These are phyloP conservation scores for Erithacus rubecula DNA, from an alignment of 2,797 vertebrate species.

Conservation along the genomic window DNA sequence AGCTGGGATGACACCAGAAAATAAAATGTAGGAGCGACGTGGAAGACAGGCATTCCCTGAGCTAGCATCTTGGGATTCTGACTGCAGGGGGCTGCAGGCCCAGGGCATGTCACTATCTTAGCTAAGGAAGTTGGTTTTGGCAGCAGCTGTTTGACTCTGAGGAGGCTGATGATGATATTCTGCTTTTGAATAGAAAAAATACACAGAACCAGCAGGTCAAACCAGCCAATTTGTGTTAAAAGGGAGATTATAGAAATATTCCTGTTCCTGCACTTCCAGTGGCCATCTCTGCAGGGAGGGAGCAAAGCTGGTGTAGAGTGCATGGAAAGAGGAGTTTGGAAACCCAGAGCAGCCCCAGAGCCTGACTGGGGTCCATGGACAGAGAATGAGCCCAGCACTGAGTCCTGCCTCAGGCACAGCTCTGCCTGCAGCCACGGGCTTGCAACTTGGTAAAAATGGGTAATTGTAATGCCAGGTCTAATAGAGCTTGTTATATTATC, in stretches of 20 bases:
- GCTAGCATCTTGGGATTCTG: neutral
- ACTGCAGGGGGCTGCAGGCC: neutral
- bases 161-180: neutral
- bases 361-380: neutral
- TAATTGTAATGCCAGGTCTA: neutral
- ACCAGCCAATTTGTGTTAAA: neutral
- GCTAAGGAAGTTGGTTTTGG: neutral
- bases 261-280: neutral
- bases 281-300: neutral
- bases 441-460: neutral
- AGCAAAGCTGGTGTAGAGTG: neutral
- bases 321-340: neutral
- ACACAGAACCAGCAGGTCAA: neutral
- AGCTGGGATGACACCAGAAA: neutral
- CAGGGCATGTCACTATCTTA: rapidly evolving
- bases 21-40: neutral
- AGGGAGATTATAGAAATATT: neutral
- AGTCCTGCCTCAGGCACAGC: neutral
- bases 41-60: neutral
- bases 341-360: neutral
- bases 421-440: neutral
- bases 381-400: neutral
- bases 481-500: neutral
- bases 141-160: neutral
- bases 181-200: neutral